Evolutionary conservation across 2,797 vertebrate genomes (phyloP).

Genomic region (Sebastes steindachneri): DNA sequence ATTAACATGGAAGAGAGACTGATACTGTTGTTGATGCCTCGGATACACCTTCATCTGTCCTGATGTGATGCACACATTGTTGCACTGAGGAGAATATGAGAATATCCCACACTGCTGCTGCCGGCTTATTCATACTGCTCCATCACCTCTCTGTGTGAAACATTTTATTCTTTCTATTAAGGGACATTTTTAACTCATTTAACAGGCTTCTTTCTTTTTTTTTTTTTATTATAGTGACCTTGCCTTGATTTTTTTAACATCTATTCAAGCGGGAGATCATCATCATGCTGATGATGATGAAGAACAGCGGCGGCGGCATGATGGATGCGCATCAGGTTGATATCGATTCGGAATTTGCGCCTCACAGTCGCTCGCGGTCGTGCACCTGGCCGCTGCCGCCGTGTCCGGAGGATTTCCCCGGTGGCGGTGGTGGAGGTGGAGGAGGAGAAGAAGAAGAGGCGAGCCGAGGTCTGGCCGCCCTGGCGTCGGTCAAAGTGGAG

Average conservation of each 20-base stretch:
- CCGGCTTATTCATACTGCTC: conserved; percentile 61
- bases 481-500: conserved; percentile 84
- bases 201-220: conserved; percentile 26
- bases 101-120: conserved; percentile 60
- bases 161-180: conserved; percentile 25
- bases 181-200: conserved; percentile 47
- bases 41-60: conserved; percentile 77
- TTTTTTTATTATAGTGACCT: conserved; percentile 73
- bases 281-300: conserved; percentile 92
- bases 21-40: conserved; percentile 69
- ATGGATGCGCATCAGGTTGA: conserved; percentile 94
- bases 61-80: conserved; percentile 76
- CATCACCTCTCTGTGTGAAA: conserved; percentile 50
- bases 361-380: conserved; percentile 88
- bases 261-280: conserved; percentile 55
- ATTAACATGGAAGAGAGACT: conserved; percentile 79
- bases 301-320: conserved; percentile 77
- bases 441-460: conserved; percentile 78
- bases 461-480: conserved; percentile 80
- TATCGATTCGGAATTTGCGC: conserved; percentile 92
- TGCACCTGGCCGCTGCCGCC: conserved; percentile 93
- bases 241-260: conserved; percentile 65
- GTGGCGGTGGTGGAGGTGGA: conserved; percentile 11
- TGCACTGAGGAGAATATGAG: conserved; percentile 73
- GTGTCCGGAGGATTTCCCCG: conserved; percentile 86